Conservation (phyloP, 2,113 vertebrate genomes). For the Acrocephalus arundinaceus region DNA sequence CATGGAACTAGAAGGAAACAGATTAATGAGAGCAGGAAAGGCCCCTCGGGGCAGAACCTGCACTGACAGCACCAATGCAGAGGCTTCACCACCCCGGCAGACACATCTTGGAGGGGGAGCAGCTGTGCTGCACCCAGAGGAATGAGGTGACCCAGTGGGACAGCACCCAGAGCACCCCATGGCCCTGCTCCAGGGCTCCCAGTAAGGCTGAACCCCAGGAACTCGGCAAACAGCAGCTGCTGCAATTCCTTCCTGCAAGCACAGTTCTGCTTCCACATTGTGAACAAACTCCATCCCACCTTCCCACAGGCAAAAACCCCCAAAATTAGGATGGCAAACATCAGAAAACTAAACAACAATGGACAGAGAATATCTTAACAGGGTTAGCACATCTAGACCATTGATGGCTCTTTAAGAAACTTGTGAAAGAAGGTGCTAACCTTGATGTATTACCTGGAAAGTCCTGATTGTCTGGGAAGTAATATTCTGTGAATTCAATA, state of each 20-base stretch:
- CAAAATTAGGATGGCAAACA: not conserved
- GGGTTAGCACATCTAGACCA: not conserved
- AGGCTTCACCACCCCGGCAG: not conserved
- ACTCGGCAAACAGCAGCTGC: not conserved
- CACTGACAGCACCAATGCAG: not conserved
- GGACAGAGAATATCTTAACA: not conserved
- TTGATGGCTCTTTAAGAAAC: not conserved
- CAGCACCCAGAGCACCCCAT: not conserved
- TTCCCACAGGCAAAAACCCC: not conserved
- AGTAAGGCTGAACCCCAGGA: not conserved
- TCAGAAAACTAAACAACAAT: not conserved
- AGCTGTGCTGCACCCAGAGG: not conserved
- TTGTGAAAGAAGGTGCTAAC: conserved; percentile 41
- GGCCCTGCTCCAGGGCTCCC: not conserved
- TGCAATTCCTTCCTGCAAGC: not conserved
- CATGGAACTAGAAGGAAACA: conserved; percentile 82
- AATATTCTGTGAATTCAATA: conserved; percentile 96
- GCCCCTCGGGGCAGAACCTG: not conserved
- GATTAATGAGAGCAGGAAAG: not conserved
- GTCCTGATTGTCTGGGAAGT: conserved; percentile 87
- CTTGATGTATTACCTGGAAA: conserved; percentile 82
- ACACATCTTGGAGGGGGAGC: not conserved
- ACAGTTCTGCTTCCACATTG: not conserved
- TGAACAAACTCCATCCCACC: not conserved
- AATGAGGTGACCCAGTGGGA: not conserved